These are phyloP conservation scores for Ptychadena robeensis DNA, from an alignment of 2,797 vertebrate genomes.

Conservation along the genomic window DNA sequence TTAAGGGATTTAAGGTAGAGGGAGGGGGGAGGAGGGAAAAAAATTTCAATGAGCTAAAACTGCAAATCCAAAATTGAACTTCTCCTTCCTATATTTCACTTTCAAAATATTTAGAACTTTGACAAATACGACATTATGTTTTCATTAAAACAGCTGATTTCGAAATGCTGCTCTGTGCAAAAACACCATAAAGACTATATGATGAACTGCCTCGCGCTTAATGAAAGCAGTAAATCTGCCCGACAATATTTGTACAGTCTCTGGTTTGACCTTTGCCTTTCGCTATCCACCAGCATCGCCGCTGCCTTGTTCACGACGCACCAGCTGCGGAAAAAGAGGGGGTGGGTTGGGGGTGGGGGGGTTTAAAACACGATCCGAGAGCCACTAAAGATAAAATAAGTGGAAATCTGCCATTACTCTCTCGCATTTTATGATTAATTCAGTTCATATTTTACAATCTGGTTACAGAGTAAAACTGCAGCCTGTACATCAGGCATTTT, in stretches of 20 bases:
- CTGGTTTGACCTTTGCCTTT: conserved; percentile 85
- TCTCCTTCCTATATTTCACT: conserved; percentile 84
- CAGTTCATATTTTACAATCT: conserved; percentile 90
- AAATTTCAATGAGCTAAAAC: conserved; percentile 78
- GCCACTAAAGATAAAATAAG: conserved; percentile 86
- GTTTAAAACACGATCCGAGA: conserved; percentile 82
- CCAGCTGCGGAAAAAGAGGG: conserved; percentile 74
- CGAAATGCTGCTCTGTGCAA: conserved; percentile 83
- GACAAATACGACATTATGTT: conserved; percentile 86
- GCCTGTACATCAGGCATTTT: conserved; percentile 82
- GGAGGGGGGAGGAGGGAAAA: conserved; percentile 64
- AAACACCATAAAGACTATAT: conserved; percentile 90
- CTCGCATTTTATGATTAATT: conserved; percentile 85
- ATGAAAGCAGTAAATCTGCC: conserved; percentile 94
- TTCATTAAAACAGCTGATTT: conserved; percentile 89
- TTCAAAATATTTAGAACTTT: conserved; percentile 89
- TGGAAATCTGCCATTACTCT: conserved; percentile 84
- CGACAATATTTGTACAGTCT: conserved; percentile 84
- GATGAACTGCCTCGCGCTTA: conserved; percentile 88
- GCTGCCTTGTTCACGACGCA: conserved; percentile 73
- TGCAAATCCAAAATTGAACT: conserved; percentile 83
- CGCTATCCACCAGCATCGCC: conserved; percentile 79
- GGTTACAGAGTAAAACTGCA: conserved; percentile 83
- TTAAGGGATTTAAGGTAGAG: conserved; percentile 74
- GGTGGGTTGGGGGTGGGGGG: no score